Base-by-base conservation (phyloP, 2,113 vertebrate genomes). In the Mesoclemmys tuberculata region DNA sequence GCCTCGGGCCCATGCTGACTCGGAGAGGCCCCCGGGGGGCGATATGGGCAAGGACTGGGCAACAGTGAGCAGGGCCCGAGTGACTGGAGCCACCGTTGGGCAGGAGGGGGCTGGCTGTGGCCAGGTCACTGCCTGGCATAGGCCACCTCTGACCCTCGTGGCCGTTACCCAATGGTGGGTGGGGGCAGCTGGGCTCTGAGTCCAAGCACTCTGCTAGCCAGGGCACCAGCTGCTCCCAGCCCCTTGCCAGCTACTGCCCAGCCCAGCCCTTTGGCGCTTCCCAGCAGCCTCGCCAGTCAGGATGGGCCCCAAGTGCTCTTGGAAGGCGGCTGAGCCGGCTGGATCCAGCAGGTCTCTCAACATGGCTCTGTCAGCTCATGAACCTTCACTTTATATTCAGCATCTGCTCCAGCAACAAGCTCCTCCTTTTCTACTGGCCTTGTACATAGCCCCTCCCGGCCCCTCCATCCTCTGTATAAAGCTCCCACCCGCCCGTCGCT, bases 361-460 rank as follows among this genome's bases (percentile, higher is more conserved):
- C 38, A 11, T 2, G 92, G 95, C 97, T 93, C 96, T 6, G 48
- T 96, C 88, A 75, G 92, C 96, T 96, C 96, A 84, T 93, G 95
- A 91, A 97, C 95, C 97, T 98, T 98, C 98, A 98, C 97, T 98
- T 98, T 98, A 49, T 98, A 97, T 90, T 96, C 97, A 87, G 98
- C 97, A 95, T 96, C 93, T 13, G 64, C 97, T 91, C 92, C 94
- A 51, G 93, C 93, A 83, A 96, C 4, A 87, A 96, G 95, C 91
- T 93, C 92, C 96, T 93, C 98, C 98, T 98, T 98, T 98, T 98
- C 98, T 98, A 98, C 85, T 97, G 97, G 97, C 5, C 0, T 80
- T 98, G 98, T 98, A 98, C 92, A 98, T 96, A 98, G 97, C 84
- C 96, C 97, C 29, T 1, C 80, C 90, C 82, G 27, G 49, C 82